Evolutionary conservation across 2,113 vertebrate genomes (phyloP).

Genomic region (Aldabrachelys gigantea): DNA sequence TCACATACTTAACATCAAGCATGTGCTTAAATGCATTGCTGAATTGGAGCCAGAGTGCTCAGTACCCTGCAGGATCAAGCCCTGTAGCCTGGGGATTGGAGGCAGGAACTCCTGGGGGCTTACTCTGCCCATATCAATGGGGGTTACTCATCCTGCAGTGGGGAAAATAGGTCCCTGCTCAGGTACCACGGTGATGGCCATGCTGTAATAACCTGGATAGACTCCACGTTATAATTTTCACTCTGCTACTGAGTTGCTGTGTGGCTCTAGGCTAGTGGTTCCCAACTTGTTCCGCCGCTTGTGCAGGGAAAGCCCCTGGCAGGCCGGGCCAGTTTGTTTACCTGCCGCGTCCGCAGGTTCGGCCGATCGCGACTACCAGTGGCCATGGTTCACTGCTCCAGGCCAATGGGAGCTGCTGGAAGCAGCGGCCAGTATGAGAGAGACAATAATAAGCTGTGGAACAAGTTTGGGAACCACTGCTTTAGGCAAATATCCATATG

Average conservation of each 20-base stretch:
- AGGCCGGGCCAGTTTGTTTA: too few species aligned
- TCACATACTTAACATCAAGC: not conserved
- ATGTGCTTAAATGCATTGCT: not conserved
- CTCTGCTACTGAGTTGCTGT: accelerated
- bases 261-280: not conserved
- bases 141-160: not conserved
- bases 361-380: too few species aligned
- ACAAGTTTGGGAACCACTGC: too few species aligned
- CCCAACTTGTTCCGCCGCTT: too few species aligned
- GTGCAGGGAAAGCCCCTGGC: too few species aligned
- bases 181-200: not conserved
- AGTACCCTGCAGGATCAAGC: not conserved
- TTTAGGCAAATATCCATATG: not conserved
- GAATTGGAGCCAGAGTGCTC: not conserved
- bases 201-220: not conserved
- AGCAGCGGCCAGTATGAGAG: too few species aligned
- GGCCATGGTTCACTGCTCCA: too few species aligned
- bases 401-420: too few species aligned
- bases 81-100: not conserved
- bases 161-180: not conserved
- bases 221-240: not conserved
- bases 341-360: too few species aligned
- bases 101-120: not conserved
- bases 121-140: too few species aligned
- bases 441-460: too few species aligned